Base-by-base conservation (phyloP, 2,113 vertebrate genomes). In the human (Homo sapiens) region DNA sequence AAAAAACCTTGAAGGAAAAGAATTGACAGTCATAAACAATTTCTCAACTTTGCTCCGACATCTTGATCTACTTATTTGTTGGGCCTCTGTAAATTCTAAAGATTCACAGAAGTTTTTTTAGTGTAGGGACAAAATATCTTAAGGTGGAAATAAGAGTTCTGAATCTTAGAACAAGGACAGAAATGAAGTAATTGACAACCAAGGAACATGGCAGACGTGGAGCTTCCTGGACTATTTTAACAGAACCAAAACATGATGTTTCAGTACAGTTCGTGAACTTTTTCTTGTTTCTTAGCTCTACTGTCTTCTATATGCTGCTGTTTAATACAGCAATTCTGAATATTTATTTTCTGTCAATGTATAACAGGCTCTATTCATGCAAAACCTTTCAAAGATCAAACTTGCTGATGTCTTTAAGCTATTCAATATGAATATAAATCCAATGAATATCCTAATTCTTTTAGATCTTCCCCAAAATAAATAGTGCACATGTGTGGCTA, bases 391-490 rank as follows among this genome's bases (percentile, higher is more conserved):
- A 78, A 86, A 18, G 38, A 80, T 88, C n/a, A 94, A 75, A 83
- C n/a, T 90, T 94, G n/a, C 52, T 95, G 68, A 84, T 96, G 70
- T 93, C 55, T 40, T 96, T 92, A 94, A 93, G 45, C 48, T 76
- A 73, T 87, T 79, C 75, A 87, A 52, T 94, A 80, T 92, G 75
- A 97, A 72, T 88, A 81, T 70, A 97, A 96, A 96, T 91, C 52
- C 89, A 79, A 6, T 66, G 38, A 83, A 50, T 90, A 92, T 89
- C 10, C 23, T 81, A 25, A 92, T 90, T 95, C 88, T 86, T 97
- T 93, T 38, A 87, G n/a, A 64, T 66, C 30, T 66, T 88, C 25
- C 25, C 50, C 72, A 83, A 90, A 97, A 81, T 95, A 91, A 93
- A 73, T 91, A 35, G 14, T 45, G 50, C 1, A 40, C 30, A 86